Conservation (phyloP, 2,113 vertebrate species). For the Pygoscelis antarcticus region DNA sequence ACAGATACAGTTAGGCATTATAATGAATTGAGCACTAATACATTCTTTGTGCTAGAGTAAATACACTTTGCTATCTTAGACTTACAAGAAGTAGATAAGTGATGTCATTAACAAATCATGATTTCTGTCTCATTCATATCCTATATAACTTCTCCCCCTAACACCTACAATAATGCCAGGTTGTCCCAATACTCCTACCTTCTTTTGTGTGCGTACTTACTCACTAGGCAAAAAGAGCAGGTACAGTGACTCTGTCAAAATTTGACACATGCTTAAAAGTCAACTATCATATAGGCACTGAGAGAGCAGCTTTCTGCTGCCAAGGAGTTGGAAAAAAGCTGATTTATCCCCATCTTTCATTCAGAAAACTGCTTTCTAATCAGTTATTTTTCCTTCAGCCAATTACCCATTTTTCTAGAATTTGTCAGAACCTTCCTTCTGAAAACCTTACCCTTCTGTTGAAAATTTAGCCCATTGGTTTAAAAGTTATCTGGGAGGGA, state of each 20-base stretch:
- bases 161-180: background rate
- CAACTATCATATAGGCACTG: background rate
- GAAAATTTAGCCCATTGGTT: background rate
- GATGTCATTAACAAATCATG: background rate
- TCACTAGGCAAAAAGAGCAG: background rate
- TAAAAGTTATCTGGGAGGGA: background rate
- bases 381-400: background rate
- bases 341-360: background rate
- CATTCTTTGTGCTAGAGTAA: background rate
- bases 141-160: background rate
- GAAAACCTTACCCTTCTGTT: background rate
- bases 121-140: background rate
- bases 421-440: background rate
- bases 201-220: background rate
- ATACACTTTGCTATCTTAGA: background rate
- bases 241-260: background rate
- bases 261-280: background rate
- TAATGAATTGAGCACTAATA: background rate
- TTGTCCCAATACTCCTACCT: background rate
- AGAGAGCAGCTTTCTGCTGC: background rate
- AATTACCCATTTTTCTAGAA: background rate
- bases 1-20: accelerated
- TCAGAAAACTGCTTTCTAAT: background rate
- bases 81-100: background rate
- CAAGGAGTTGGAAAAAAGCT: background rate